Evolutionary conservation across 2,113 vertebrate genomes (phyloP).

Genomic region (Megalops atlanticus): DNA sequence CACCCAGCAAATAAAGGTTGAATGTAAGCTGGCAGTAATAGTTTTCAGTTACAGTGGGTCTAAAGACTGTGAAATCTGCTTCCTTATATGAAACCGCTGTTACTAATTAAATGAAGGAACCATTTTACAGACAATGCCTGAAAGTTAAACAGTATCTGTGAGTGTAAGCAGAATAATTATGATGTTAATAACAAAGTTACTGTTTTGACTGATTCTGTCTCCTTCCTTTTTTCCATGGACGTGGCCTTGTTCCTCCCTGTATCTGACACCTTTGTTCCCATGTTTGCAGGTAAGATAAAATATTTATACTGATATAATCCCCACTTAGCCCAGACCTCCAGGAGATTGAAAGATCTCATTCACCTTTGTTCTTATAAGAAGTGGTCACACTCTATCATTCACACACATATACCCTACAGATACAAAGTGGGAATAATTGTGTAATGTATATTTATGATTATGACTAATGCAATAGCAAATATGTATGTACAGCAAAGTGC

Average conservation of each 20-base stretch:
- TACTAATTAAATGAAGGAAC: slow-evolving; percentile 3
- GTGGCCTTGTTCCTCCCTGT: background rate
- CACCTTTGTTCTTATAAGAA: background rate
- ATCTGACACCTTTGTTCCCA: background rate
- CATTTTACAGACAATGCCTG: background rate
- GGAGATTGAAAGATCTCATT: background rate
- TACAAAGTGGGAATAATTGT: background rate
- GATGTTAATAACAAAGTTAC: background rate
- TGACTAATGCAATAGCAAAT: background rate
- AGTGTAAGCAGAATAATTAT: background rate
- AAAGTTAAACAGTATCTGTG: background rate
- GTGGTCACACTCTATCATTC: background rate
- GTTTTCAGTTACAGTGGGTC: background rate
- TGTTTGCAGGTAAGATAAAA: slow-evolving; percentile 11
- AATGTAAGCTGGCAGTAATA: background rate
- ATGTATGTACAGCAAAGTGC: background rate
- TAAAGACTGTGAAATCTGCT: background rate
- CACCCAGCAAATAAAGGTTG: background rate
- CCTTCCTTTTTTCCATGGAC: slow-evolving; percentile 10
- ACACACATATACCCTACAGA: background rate
- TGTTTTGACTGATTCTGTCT: slow-evolving; percentile 17
- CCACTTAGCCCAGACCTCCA: background rate
- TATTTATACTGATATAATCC: background rate
- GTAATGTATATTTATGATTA: background rate
- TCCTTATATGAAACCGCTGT: background rate